Evolutionary conservation across 2,113 vertebrate species (phyloP).

Genomic region (Elgaria multicarinata): DNA sequence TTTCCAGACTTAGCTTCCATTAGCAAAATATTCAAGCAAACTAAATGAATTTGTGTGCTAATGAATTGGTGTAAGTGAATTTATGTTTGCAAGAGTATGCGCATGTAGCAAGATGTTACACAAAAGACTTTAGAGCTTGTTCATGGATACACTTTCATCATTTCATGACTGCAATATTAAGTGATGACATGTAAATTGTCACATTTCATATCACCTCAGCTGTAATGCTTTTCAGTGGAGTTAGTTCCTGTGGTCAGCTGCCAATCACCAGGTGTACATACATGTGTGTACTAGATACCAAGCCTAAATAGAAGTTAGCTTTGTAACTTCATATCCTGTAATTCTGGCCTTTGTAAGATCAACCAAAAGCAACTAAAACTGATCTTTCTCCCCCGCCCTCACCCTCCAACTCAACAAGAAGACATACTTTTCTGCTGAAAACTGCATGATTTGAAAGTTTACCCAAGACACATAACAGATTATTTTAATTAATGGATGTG

Average conservation of each 20-base stretch:
- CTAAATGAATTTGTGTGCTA: neutral
- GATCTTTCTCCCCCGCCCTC: conserved; percentile 39
- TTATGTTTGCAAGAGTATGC: neutral
- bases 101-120: too few species aligned
- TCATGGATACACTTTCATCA: neutral
- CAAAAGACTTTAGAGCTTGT: neutral
- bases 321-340: neutral
- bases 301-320: neutral
- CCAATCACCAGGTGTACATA: neutral
- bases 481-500: conserved; percentile 69
- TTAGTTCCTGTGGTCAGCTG: neutral
- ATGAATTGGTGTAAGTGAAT: neutral
- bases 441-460: conserved; percentile 61
- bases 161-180: neutral
- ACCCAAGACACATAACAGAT: conserved; percentile 61
- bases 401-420: conserved; percentile 31
- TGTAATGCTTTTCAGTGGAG: neutral
- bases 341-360: neutral
- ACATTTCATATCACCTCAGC: neutral
- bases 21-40: neutral
- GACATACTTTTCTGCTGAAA: conserved; percentile 57
- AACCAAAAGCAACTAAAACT: neutral
- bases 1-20: neutral
- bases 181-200: neutral
- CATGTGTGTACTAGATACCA: neutral